Evolutionary conservation across 1,140 invertebrate species (phyloP).

Genomic region (Latrodectus geometricus): DNA sequence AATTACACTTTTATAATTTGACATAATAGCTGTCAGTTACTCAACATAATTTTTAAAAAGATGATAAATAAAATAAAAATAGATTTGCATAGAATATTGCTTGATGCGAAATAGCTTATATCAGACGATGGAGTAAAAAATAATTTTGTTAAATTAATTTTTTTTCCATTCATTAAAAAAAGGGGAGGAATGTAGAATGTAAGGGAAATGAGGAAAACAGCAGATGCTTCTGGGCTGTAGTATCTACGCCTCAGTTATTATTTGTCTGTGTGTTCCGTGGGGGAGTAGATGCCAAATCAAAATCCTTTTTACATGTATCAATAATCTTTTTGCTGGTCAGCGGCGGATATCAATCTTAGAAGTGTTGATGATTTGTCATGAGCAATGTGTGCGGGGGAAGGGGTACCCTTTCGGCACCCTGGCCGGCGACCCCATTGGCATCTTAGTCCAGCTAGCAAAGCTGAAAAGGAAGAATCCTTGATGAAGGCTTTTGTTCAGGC

Average conservation of each 20-base stretch:
- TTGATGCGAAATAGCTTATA: too few relatives aligned
- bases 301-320: conserved; percentile 56
- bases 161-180: too few relatives aligned
- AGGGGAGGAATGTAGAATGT: too few relatives aligned
- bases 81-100: too few relatives aligned
- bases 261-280: neutral
- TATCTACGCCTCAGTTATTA: neutral
- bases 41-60: too few relatives aligned
- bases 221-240: too few relatives aligned
- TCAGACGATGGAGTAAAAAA: too few relatives aligned
- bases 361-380: conserved; percentile 60
- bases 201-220: too few relatives aligned
- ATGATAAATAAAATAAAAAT: too few relatives aligned
- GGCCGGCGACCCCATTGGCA: conserved; percentile 36
- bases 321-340: conserved; percentile 55
- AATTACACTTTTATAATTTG: too few relatives aligned
- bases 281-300: neutral
- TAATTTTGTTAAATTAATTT: too few relatives aligned
- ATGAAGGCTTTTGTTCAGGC: conserved; percentile 60
- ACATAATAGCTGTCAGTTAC: too few relatives aligned
- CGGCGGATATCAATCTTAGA: conserved; percentile 57
- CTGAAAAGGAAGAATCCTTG: conserved; percentile 58
- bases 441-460: conserved; percentile 33
- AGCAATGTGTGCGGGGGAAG: conserved; percentile 40
- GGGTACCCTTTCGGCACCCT: conserved; percentile 46